Percentiles rank a stretch among this genome's conserved stretches.
These are phyloP conservation scores for Protonibea diacanthus DNA, from an alignment of 2,797 vertebrate species.

Conservation along the genomic window DNA sequence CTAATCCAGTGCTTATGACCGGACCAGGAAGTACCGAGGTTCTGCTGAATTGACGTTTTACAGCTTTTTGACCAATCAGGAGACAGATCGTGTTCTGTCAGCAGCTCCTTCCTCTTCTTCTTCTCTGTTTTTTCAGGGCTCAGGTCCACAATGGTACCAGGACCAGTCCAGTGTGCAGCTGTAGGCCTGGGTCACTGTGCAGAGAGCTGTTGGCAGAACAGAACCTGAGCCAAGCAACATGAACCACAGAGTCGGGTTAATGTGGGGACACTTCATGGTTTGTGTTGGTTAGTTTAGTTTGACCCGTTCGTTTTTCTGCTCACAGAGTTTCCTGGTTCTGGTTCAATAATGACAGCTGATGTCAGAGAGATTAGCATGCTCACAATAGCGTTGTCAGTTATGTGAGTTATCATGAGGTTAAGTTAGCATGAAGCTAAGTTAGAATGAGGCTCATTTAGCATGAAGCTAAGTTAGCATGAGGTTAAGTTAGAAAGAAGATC, in stretches of 20 bases:
- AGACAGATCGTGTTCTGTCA: background rate
- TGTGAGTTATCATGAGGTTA: too few species aligned
- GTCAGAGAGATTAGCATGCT: too few species aligned
- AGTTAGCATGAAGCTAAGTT: too few species aligned
- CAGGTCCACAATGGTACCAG: constrained; percentile 5
- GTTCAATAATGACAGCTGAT: too few species aligned
- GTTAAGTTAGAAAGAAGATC: too few species aligned
- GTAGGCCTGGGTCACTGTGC: constrained; percentile 16
- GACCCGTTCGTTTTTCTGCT: background rate
- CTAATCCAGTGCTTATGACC: constrained; percentile 21
- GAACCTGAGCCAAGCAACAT: background rate
- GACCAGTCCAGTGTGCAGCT: constrained; percentile 24
- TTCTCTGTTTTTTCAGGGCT: background rate
- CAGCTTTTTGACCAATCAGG: too few species aligned
- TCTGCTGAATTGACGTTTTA: background rate
- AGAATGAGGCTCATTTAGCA: too few species aligned
- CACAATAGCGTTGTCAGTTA: too few species aligned
- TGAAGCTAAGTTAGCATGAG: too few species aligned
- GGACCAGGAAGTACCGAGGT: background rate
- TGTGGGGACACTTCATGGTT: background rate
- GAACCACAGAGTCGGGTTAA: background rate
- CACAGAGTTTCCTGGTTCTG: background rate
- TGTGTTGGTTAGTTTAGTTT: background rate
- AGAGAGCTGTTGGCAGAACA: constrained; percentile 3
- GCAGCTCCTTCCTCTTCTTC: background rate